Evolutionary conservation across 1,140 invertebrate species (phyloP), one percentile per base, ranked within the genome.

Genomic region (Drosophila auraria): DNA sequence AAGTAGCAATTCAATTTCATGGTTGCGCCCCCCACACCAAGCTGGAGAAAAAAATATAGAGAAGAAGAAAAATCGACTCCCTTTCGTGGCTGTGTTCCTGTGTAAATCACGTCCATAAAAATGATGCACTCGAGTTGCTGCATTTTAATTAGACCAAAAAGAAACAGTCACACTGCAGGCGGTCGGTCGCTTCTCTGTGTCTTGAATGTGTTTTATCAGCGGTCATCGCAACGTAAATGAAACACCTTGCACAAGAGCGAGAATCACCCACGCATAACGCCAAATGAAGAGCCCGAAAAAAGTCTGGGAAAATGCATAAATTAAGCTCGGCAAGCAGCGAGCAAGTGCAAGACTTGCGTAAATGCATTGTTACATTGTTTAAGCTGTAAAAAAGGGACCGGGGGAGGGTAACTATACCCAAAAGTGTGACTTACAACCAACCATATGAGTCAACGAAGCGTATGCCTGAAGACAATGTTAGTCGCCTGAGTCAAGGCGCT

Each of bases 1-100:
- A 89, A 89, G 84, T 89, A 89, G 84, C 84, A 89, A 89, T 89
- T 89, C 84, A 89, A 89, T 89, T 89, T 89, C 84, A 89, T 89
- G 84, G 84, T 78, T 87, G 65, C 78, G 69, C 54, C 70, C 53
- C 66, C 47, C 40, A 15, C 33, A 23, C 25, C 12, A 27, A 38
- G 8, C 4, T 7, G 5, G 15, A 17, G 40, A 40, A 17, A 33
- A 69, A 44, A 59, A 72, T 76, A 5, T 1, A 30, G 27, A 30
- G 27, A 30, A 30, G 56, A 40, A 20, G 36, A 38, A 30, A 70
- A 27, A 27, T 45, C 14, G 42, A 77, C 70, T 78, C 45, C 40
- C n/a, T 54, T 57, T 53, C 42, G 47, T 15, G 44, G 5, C 30
- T 36, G n/a, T 49, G 7, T 30, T 65, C 20, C 38, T 56, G 45